A percentile compares a stretch with the other conserved stretches of the same genome.
These are phyloP conservation scores for Turritopsis rubra DNA, from an alignment of 30 jellyfish, hydroid and myxozoan genomes.

Conservation along the genomic window DNA sequence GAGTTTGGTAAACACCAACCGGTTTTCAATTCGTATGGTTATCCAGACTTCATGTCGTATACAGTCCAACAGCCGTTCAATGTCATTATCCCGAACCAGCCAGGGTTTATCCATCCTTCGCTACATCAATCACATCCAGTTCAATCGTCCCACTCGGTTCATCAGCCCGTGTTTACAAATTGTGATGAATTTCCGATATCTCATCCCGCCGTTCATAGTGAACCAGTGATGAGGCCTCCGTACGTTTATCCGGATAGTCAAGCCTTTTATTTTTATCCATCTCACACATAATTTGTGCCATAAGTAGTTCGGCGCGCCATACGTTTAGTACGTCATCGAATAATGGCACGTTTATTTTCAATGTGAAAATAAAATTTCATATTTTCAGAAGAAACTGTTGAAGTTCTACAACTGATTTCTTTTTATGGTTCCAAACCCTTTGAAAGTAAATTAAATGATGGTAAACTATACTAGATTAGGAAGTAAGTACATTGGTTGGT, in stretches of 20 bases:
- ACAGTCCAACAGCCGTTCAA: constrained; percentile 6
- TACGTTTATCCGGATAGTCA: constrained; percentile 22
- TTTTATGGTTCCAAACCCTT: not conserved
- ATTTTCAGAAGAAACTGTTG: not conserved
- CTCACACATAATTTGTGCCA: constrained; percentile 8
- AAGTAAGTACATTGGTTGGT: no score
- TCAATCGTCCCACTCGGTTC: constrained; percentile 1
- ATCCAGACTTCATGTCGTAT: constrained; percentile 3
- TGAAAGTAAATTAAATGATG: no score
- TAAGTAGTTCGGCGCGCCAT: not conserved
- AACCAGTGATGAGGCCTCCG: constrained; percentile 18
- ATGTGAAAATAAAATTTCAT: not conserved
- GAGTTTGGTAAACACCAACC: constrained; percentile 1
- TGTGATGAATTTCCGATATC: constrained; percentile 22
- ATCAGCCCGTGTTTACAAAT: constrained; percentile 2
- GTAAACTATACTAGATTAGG: no score
- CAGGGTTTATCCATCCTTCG: constrained; percentile 25
- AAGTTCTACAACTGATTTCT: not conserved
- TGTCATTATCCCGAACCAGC: constrained; percentile 13
- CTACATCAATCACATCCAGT: constrained; percentile 23
- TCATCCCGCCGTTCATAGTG: constrained; percentile 21
- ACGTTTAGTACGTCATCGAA: not conserved
- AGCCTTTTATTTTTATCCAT: constrained; percentile 29
- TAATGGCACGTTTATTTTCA: not conserved
- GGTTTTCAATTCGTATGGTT: not conserved